A percentile compares a stretch with the other conserved stretches of the same genome.
Evolutionary conservation across 2,113 vertebrate species (phyloP).

Genomic region (Acanthochromis polyacanthus): DNA sequence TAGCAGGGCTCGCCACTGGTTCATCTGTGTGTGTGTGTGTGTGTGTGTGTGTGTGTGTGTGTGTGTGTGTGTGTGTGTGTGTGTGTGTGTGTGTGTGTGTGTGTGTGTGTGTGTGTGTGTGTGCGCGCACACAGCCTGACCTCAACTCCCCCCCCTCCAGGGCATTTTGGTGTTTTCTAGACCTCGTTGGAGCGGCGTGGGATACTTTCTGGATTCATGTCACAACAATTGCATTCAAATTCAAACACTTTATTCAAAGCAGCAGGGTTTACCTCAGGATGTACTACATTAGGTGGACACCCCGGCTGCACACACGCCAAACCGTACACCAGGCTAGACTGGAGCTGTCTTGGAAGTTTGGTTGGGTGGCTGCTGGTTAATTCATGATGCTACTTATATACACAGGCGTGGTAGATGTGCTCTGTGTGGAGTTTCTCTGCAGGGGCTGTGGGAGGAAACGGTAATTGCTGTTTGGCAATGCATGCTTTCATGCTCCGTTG

Average conservation of each 20-base stretch:
- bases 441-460: slow-evolving; percentile 56
- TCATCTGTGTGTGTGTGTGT: slow-evolving; percentile 44
- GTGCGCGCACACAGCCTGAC: slow-evolving; percentile 55
- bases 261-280: slow-evolving; percentile 30
- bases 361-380: slow-evolving; percentile 47
- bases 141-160: slow-evolving; percentile 34
- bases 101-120: slow-evolving; percentile 53
- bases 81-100: slow-evolving; percentile 51
- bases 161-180: slow-evolving; percentile 58
- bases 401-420: slow-evolving; percentile 25
- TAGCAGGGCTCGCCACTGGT: slow-evolving; percentile 62
- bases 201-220: slow-evolving; percentile 60
- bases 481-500: slow-evolving; percentile 75
- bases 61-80: slow-evolving; percentile 36
- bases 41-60: slow-evolving; percentile 51
- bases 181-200: slow-evolving; percentile 34
- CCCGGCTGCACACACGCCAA: too few species aligned
- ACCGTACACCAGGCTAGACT: neutral
- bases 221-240: slow-evolving; percentile 58
- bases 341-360: slow-evolving; percentile 13
- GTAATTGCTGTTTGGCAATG: slow-evolving; percentile 77
- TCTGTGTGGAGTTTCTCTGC: slow-evolving; percentile 66
- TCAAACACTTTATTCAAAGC: slow-evolving; percentile 54
- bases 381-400: slow-evolving; percentile 41
- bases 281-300: slow-evolving; percentile 14